These are phyloP conservation scores for Phrynocephalus versicolor DNA, from an alignment of 2,113 vertebrate species.

Conservation along the genomic window DNA sequence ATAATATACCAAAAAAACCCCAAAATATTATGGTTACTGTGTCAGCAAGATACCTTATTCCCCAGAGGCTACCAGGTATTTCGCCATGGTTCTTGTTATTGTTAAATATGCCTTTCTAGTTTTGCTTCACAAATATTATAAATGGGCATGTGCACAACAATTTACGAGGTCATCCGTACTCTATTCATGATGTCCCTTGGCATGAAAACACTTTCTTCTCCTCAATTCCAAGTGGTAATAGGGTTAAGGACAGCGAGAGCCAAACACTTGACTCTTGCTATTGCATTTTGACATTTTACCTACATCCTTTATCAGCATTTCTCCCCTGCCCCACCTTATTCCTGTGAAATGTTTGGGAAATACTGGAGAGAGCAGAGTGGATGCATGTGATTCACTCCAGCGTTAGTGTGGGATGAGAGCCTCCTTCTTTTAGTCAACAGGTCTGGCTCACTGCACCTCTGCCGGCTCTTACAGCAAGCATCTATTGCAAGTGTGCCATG, in stretches of 20 bases:
- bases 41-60: no score
- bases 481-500: not conserved
- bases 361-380: not conserved
- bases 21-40: no score
- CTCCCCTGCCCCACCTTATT: not conserved
- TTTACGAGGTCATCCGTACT: not conserved
- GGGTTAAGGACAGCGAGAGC: not conserved
- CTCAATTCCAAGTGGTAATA: not conserved
- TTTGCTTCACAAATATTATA: no score
- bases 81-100: no score
- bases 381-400: not conserved
- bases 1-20: no score
- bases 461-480: not conserved
- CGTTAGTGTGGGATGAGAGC: not conserved
- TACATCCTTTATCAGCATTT: not conserved
- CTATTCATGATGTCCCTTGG: not conserved
- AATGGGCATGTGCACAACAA: not conserved
- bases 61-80: no score
- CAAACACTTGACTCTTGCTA: not conserved
- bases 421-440: not conserved
- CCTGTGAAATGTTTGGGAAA: not conserved
- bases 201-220: not conserved
- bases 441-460: not conserved
- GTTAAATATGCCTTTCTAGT: no score
- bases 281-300: conserved; percentile 11